Conservation (phyloP, 2,888 invertebrate species). For the Hecatera dysodea region DNA sequence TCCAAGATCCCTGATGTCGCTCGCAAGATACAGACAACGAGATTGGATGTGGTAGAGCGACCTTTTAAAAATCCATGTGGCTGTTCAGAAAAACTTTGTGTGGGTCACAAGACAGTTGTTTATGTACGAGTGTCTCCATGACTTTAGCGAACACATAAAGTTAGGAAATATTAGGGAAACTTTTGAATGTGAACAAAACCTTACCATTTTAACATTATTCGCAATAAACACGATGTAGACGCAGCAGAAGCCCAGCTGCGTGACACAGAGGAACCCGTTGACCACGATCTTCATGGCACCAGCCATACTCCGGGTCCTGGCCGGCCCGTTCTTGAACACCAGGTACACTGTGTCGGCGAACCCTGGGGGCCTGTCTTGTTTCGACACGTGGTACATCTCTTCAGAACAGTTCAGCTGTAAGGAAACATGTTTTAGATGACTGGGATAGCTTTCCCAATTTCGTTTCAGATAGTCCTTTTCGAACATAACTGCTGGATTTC, state of each 20-base stretch:
- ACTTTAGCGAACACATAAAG: too few species aligned
- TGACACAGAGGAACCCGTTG: conserved; percentile 97
- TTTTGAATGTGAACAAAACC: conserved; percentile 14
- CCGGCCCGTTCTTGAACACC: conserved; percentile 95
- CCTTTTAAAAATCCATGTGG: too few species aligned
- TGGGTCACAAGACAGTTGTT: too few species aligned
- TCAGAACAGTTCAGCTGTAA: conserved; percentile 93
- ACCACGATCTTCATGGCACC: conserved; percentile 93
- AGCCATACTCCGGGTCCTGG: conserved; percentile 91
- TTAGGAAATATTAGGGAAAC: background rate
- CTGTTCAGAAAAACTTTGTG: too few species aligned
- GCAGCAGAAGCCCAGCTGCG: conserved; percentile 99
- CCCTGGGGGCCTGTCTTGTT: conserved; percentile 91
- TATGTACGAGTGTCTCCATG: too few species aligned
- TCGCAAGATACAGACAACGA: too few species aligned
- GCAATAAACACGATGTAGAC: conserved; percentile 99
- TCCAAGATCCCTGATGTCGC: too few species aligned
- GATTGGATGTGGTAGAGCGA: too few species aligned
- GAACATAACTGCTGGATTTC: too few species aligned
- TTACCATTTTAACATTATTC: conserved; percentile 95
- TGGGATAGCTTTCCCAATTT: background rate
- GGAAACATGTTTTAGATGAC: background rate
- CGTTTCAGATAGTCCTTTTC: too few species aligned
- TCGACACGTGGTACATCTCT: conserved; percentile 91
- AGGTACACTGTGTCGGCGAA: conserved; percentile 96